phyloP scores from a whole-genome alignment of 2,888 invertebrate species.

The Cabera pusaria region DNA sequence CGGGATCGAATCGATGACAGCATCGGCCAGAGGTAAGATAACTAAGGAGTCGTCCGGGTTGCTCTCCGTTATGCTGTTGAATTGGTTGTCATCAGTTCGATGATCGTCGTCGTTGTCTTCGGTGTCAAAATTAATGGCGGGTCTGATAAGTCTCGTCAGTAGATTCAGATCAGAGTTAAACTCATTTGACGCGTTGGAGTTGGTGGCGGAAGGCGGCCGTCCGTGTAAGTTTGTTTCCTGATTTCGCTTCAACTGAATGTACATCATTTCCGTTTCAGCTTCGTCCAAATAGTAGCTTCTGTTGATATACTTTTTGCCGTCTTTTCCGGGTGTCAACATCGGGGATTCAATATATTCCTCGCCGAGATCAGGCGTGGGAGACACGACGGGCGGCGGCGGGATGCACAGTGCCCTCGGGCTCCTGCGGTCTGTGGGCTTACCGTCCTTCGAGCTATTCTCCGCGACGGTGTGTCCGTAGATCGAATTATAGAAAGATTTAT shows the following conservation, averaged over 20 bases:
- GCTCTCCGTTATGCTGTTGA: conserved; percentile 2
- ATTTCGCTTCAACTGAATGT: conserved; percentile 44
- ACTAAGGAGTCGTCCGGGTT: conserved; percentile 1
- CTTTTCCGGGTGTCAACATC: conserved; percentile 32
- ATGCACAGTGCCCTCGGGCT: conserved; percentile 13
- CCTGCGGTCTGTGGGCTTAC: conserved; percentile 37
- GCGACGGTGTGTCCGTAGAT: conserved; percentile 59
- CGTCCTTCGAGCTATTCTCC: conserved; percentile 37
- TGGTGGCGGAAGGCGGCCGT: conserved; percentile 38
- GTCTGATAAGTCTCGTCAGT: conserved; percentile 38
- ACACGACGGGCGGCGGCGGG: conserved; percentile 28
- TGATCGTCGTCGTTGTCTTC: conserved; percentile 29
- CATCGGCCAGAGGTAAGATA: conserved; percentile 2
- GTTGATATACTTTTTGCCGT: conserved; percentile 51
- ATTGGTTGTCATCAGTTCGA: conserved; percentile 17
- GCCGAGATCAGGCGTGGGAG: conserved; percentile 29
- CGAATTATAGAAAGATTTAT: conserved; percentile 74
- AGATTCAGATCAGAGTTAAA: conserved; percentile 41
- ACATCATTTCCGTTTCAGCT: conserved; percentile 61
- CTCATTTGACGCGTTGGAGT: conserved; percentile 50
- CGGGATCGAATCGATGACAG: conserved; percentile 30
- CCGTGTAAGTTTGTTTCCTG: conserved; percentile 23
- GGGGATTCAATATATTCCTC: conserved; percentile 33
- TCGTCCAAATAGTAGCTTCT: conserved; percentile 64
- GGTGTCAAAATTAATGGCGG: conserved; percentile 36